These are phyloP conservation scores for Halesus radiatus DNA, from an alignment of 1,140 invertebrate genomes.

Conservation along the genomic window DNA sequence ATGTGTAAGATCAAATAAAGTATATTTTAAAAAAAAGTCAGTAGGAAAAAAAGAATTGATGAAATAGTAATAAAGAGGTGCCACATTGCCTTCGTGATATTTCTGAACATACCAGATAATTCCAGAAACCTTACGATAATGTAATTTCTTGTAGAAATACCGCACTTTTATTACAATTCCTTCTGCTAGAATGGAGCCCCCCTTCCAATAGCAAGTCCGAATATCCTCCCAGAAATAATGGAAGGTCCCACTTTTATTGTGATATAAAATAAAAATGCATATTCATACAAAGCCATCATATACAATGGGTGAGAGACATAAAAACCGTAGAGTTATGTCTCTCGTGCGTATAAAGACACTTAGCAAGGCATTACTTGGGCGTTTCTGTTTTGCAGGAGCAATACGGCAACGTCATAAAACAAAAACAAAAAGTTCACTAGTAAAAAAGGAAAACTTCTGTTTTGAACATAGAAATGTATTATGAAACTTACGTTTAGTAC, in stretches of 20 bases:
- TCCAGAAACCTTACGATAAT: conserved; percentile 23
- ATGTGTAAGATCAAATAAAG: too few species aligned
- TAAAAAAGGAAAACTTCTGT: too few species aligned
- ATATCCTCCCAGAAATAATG: conserved; percentile 50
- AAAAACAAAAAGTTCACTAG: too few species aligned
- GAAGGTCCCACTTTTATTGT: conserved; percentile 56
- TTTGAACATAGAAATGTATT: too few species aligned
- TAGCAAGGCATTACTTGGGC: conserved; percentile 48
- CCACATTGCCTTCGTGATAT: not conserved
- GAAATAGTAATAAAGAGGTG: too few species aligned
- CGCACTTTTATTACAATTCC: conserved; percentile 37
- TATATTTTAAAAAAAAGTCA: too few species aligned
- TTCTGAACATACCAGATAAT: not conserved
- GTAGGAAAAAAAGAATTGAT: too few species aligned
- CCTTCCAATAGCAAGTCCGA: conserved; percentile 43
- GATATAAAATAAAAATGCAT: conserved; percentile 58
- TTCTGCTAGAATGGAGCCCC: not conserved
- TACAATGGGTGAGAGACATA: conserved; percentile 55
- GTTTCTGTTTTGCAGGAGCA: not conserved
- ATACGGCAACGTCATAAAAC: not conserved
- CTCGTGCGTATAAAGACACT: conserved; percentile 52
- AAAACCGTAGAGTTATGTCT: conserved; percentile 54
- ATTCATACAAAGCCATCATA: conserved; percentile 54
- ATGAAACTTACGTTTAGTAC: too few species aligned
- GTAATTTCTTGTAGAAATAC: conserved; percentile 36